Evolutionary conservation across 2,888 invertebrate genomes (phyloP).

Genomic region (Cosmorhoe ocellata): DNA sequence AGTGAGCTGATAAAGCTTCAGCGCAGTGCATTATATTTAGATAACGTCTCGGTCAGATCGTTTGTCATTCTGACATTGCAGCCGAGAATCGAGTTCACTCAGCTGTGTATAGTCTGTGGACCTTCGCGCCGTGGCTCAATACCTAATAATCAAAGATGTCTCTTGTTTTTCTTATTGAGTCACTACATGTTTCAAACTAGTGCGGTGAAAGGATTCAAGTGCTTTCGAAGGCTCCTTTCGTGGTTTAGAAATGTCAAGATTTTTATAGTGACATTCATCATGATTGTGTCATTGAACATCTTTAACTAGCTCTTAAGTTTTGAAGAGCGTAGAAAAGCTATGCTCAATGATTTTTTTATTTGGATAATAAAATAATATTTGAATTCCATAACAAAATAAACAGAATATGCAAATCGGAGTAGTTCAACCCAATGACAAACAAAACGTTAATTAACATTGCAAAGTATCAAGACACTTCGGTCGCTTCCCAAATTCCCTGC

Average conservation of each 20-base stretch:
- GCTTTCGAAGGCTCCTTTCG: too few relatives aligned
- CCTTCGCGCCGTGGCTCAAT: not conserved
- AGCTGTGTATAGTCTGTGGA: not conserved
- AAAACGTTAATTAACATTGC: slow-evolving; percentile 15
- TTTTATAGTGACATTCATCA: too few relatives aligned
- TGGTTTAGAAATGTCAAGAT: too few relatives aligned
- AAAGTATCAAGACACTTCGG: slow-evolving; percentile 42
- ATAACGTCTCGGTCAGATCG: slow-evolving; percentile 37
- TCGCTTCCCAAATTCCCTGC: slow-evolving; percentile 55
- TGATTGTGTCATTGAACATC: too few relatives aligned
- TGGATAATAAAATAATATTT: slow-evolving; percentile 1
- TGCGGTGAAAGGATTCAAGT: too few relatives aligned
- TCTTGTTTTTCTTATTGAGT: too few relatives aligned
- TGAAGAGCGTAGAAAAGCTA: too few relatives aligned
- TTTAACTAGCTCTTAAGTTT: too few relatives aligned
- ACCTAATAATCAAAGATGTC: not conserved
- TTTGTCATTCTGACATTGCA: slow-evolving; percentile 32
- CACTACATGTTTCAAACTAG: too few relatives aligned
- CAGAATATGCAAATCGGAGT: slow-evolving; percentile 5
- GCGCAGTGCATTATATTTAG: slow-evolving; percentile 45
- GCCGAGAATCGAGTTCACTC: slow-evolving; percentile 14
- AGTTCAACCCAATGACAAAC: slow-evolving; percentile 18
- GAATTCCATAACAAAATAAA: slow-evolving; percentile 6
- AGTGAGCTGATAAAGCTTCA: slow-evolving; percentile 50
- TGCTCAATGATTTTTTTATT: not conserved